Base-by-base conservation (phyloP, 2,797 vertebrate genomes). In the Notolepis coatsorum region DNA sequence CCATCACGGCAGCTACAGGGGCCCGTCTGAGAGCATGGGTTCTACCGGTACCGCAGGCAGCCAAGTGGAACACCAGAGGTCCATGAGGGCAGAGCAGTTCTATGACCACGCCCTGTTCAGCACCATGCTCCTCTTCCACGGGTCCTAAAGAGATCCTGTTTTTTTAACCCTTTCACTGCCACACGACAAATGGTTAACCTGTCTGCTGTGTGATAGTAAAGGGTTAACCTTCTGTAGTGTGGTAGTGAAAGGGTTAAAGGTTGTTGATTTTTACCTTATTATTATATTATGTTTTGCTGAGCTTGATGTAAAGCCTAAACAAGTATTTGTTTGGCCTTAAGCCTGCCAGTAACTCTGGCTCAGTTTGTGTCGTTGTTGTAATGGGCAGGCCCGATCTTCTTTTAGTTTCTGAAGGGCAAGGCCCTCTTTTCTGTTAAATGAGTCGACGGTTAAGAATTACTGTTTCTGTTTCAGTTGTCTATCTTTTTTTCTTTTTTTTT, bases 81-180 rank as follows among this genome's bases (percentile, higher is more conserved):
- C 93, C 21, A 91, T 96, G 65, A 94, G 86, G 79, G 95, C 91
- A 1, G 96, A 95, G 68, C 91, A 95, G 85, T 84, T 93, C 24
- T 97, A 96, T 0, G 90, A 95, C 77, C 90, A 93, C 35, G 91
- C 94, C 27, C 79, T 96, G 78, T 93, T 94, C 83, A 95, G 93
- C 77, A 92, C 95, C 81, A 91, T 96, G 93, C 95, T 96, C 66
- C 93, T 98, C 71, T 96, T 94, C 77, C 96, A 94, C 0, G 95
- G 96, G 53, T 97, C 95, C 45, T 98, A 95, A 92, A 73, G 39
- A n/a, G n/a, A n/a, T 46, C 27, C 17, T 45, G 38, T 24, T 65
- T 58, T 57, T 39, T n/a, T 37, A 6, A 54, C 18, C 28, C 1
- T 43, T 52, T 47, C 5, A n/a, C n/a, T n/a, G n/a, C 25, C 15